A percentile compares a stretch with the other conserved stretches of the same genome.
Evolutionary conservation across 2,797 vertebrate species (phyloP).

Genomic region (Coendou prehensilis): DNA sequence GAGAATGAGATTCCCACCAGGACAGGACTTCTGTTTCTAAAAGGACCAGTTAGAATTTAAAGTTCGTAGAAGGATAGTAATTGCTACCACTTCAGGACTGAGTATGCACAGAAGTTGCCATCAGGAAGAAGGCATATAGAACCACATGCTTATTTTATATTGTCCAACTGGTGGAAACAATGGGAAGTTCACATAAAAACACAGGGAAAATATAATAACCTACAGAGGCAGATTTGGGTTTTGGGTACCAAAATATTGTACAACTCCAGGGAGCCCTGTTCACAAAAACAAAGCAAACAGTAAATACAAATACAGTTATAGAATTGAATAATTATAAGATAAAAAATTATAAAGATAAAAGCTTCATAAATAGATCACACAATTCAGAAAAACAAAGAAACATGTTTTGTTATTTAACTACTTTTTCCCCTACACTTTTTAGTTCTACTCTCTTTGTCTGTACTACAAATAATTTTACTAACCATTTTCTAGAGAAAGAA

Average conservation of each 20-base stretch:
- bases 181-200: neutral
- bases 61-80: neutral
- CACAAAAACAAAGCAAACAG: neutral
- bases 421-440: neutral
- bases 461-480: neutral
- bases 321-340: neutral
- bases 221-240: neutral
- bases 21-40: neutral
- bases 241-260: neutral
- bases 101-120: neutral
- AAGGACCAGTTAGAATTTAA: neutral
- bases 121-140: neutral
- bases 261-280: neutral
- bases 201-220: neutral
- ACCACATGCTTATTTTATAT: neutral
- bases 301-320: neutral
- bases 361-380: neutral
- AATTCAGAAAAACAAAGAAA: neutral
- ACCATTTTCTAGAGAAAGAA: neutral
- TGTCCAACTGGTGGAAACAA: neutral
- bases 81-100: neutral
- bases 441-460: neutral
- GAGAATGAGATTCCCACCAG: neutral
- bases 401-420: neutral
- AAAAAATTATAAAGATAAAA: neutral